Evolutionary conservation across 2,888 invertebrate species (phyloP), one percentile per base, ranked within the genome.

Genomic region (Minunthozetes semirufus): DNA sequence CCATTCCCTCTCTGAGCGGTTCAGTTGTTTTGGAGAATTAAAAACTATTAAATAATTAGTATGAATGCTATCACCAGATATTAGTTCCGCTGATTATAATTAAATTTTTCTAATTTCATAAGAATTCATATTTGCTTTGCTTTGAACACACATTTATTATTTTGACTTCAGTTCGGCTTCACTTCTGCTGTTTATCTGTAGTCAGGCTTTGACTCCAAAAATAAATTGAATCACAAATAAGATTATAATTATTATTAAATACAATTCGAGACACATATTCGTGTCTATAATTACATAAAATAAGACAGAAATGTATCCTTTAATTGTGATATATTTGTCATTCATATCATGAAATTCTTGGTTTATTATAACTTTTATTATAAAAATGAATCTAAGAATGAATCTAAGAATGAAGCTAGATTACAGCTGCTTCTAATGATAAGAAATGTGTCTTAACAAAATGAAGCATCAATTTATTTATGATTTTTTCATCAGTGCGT

Each of bases 401-500:
- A 48, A n/a, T n/a, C 15, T n/a, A n/a, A n/a, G n/a, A n/a, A n/a
- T n/a, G n/a, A n/a, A n/a, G n/a, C 33, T 8, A 33, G 3, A 33
- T 33, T 33, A 5, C n/a, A 5, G 33, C 3, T 33, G 8, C 33
- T 8, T 33, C 33, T 33, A 33, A 33, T 33, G 33, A 33, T 33
- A 53, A 53, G n/a, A n/a, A 19, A 19, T 19, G 4, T 48, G 11
- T 53, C 19, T 15, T 3, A 5, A 3, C 15, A 22, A 11, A 22
- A 25, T 56, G 11, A 11, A n/a, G n/a, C 2, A 22, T 25, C 17
- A 25, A 22, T 56, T 33, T 33, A 33, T 13, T 25, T 72, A 9
- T 13, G 19, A 61, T 73, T 4, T 15, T 27, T 56, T 11, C 22
- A n/a, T n/a, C 22, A 78, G 74, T 80, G 80, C 68, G 77, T 79